A percentile compares a stretch with the other conserved stretches of the same genome.
phyloP scores from a whole-genome alignment of 2,888 invertebrate species.

The Apamea sordens region DNA sequence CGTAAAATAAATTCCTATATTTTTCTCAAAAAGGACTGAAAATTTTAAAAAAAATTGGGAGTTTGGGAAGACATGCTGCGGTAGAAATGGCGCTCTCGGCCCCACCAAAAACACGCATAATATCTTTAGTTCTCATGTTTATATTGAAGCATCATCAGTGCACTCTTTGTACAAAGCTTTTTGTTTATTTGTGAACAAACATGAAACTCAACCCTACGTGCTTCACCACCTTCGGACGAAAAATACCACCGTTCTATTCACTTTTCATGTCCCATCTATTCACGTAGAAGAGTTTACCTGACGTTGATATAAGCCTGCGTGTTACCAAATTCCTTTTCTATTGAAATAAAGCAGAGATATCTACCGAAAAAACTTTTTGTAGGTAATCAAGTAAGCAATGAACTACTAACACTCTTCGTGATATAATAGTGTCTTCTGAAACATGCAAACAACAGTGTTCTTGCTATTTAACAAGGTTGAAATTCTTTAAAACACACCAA shows the following conservation, averaged over 20 bases:
- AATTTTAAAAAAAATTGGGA: background rate
- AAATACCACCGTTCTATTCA: background rate
- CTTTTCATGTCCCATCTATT: slow-evolving; percentile 1
- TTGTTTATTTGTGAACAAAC: background rate
- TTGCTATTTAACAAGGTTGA: slow-evolving; percentile 5
- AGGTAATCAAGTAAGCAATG: background rate
- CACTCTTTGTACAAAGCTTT: background rate
- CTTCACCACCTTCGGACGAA: background rate
- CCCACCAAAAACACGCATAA: background rate
- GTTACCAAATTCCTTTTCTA: background rate
- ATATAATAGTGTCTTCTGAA: slow-evolving; percentile 22
- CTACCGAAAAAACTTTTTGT: background rate
- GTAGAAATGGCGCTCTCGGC: background rate
- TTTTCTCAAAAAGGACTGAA: background rate
- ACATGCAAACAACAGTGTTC: slow-evolving; percentile 32
- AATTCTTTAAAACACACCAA: slow-evolving; percentile 24
- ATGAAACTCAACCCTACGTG: background rate
- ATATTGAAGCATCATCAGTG: background rate
- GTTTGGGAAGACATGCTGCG: background rate
- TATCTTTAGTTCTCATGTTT: background rate
- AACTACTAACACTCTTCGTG: background rate
- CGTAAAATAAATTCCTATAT: background rate
- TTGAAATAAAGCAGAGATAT: background rate
- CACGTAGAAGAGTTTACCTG: slow-evolving; percentile 16
- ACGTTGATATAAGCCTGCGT: slow-evolving; percentile 29